Evolutionary conservation across 1,140 invertebrate species (phyloP).

Genomic region (Anastrepha ludens): DNA sequence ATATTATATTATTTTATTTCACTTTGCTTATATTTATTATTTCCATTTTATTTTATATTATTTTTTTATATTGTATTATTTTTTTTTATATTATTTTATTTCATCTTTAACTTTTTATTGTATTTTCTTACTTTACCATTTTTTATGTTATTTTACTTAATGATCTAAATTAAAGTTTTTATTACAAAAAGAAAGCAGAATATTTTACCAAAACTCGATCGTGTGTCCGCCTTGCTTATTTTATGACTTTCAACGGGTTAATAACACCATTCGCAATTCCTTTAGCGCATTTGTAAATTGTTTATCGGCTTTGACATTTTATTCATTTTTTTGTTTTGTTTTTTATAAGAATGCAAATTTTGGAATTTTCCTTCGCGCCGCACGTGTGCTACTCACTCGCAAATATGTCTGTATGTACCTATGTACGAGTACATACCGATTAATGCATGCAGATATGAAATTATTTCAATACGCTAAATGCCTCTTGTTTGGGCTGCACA

Average conservation of each 20-base stretch:
- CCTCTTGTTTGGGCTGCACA: too few relatives aligned
- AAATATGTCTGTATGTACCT: too few relatives aligned
- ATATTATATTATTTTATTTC: not conserved
- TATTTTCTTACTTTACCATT: not conserved
- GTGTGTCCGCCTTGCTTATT: not conserved
- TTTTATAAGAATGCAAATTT: not conserved
- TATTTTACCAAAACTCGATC: not conserved
- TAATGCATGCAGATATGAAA: too few relatives aligned
- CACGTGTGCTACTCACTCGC: not conserved
- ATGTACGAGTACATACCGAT: not conserved
- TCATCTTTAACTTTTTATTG: too few relatives aligned
- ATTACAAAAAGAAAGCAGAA: not conserved
- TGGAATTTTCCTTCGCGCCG: not conserved
- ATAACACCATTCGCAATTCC: not conserved
- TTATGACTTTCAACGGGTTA: not conserved
- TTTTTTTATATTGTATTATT: too few relatives aligned
- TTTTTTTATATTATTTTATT: too few relatives aligned
- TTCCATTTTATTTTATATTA: not conserved
- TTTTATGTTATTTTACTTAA: not conserved
- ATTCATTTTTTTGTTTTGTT: not conserved
- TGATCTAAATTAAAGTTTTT: not conserved
- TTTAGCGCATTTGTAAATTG: not conserved
- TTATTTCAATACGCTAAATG: too few relatives aligned
- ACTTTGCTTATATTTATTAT: not conserved
- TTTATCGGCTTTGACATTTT: not conserved